Base-by-base conservation (phyloP, 2,797 vertebrate genomes). In the Alexandromys oeconomus region DNA sequence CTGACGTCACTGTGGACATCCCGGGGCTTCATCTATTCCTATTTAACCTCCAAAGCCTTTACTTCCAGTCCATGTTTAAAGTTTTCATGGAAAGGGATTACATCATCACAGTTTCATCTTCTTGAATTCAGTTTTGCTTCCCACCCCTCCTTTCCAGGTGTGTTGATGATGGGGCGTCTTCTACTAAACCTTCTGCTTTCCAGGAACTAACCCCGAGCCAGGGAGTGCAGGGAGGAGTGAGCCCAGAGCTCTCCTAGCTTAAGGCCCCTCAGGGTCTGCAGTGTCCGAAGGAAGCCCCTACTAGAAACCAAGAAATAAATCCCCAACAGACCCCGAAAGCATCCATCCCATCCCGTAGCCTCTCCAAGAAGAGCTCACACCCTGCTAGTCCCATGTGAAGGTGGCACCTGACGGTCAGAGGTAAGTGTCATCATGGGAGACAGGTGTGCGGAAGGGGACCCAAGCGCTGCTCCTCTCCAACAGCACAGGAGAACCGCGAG, bases 391-490 rank as follows among this genome's bases (percentile, higher is more conserved):
- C 43, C 92, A 81, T 34, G 17, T 12, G 73, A 92, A 46, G 19
- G 0, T 78, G 54, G 14, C 8, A 57, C 95, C 95, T 95, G 94
- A 87, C 96, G 19, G 13, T 21, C 0, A 61, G 92, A 92, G 40
- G 25, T 59, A 0, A 8, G 91, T 2, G 54, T n/a, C 93, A 91
- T 97, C 91, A 78, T 25, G 71, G 95, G 87, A 91, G 5, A 89
- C 0, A 29, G 27, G 74, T 92, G 90, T 87, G 93, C 73, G 54
- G 91, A 93, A n/a, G n/a, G n/a, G n/a, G 88, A 84, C 7, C 0
- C 15, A 5, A 4, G 17, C 11, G 19, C 80, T 19, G 73, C 78
- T 71, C 2, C 48, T 89, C 90, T 88, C 95, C 37, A 54, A 27
- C 71, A 94, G 12, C 77, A 2, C 69, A 89, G 89, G 14, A 86